phyloP scores from a whole-genome alignment of 1,140 invertebrate genomes.

The Cydia strobilella region DNA sequence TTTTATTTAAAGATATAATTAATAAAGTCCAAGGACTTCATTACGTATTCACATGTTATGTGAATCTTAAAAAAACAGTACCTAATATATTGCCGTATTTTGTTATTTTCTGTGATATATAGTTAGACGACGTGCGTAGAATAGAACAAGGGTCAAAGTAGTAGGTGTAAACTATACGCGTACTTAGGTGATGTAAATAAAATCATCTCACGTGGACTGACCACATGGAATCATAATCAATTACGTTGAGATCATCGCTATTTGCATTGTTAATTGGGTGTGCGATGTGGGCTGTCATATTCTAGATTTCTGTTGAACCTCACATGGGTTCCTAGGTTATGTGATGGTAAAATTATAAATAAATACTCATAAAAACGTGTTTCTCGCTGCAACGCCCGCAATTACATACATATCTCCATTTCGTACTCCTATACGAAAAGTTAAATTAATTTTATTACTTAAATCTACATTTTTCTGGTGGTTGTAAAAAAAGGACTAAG shows the following conservation, averaged over 20 bases:
- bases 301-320: not conserved
- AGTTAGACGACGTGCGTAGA: constrained; percentile 11
- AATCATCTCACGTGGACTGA: constrained; percentile 32
- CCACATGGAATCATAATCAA: constrained; percentile 42
- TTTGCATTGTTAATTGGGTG: constrained; percentile 38
- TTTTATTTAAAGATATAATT: not conserved
- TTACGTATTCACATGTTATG: not conserved
- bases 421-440: too few species aligned
- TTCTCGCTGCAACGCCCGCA: too few species aligned
- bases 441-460: too few species aligned
- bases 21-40: not conserved
- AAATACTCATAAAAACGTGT: too few species aligned
- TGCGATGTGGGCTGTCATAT: not conserved
- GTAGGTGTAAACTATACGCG: not conserved
- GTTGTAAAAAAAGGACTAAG: too few species aligned
- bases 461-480: too few species aligned
- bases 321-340: not conserved
- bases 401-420: too few species aligned
- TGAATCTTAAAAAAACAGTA: not conserved
- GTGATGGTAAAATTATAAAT: too few species aligned
- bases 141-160: not conserved
- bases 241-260: constrained; percentile 52
- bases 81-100: not conserved
- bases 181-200: not conserved
- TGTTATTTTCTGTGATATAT: not conserved